Evolutionary conservation across 2,797 vertebrate species (phyloP).

Genomic region (Arnoldichthys spilopterus): DNA sequence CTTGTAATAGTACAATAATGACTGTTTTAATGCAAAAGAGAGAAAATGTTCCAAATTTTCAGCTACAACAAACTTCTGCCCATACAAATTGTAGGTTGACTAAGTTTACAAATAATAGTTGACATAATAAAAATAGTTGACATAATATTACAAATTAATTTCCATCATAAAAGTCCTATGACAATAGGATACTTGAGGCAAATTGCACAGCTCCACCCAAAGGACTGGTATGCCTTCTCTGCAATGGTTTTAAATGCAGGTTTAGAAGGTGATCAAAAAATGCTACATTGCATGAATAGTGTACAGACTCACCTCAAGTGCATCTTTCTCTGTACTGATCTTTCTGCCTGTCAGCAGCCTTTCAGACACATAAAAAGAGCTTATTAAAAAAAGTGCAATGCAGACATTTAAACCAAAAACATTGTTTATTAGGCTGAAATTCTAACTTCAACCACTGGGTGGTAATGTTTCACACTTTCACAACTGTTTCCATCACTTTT

Average conservation of each 20-base stretch:
- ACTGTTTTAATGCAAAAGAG: not conserved
- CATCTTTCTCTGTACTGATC: slow-evolving; percentile 88
- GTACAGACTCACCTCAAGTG: slow-evolving; percentile 79
- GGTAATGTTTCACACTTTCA: not conserved
- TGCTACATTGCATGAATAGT: not conserved
- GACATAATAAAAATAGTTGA: no score
- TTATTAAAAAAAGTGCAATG: not conserved
- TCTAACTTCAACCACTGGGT: not conserved
- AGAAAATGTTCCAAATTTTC: no score
- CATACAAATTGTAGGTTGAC: no score
- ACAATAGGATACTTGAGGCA: not conserved
- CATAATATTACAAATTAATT: no score
- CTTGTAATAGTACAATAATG: not conserved
- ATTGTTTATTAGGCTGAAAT: not conserved
- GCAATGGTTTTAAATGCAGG: not conserved
- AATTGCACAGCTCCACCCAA: not conserved
- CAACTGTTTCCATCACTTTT: not conserved
- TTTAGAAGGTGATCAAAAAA: not conserved
- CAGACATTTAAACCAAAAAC: not conserved
- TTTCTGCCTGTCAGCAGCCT: slow-evolving; percentile 91
- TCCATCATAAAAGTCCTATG: not conserved
- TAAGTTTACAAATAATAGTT: not conserved
- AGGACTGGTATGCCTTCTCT: not conserved
- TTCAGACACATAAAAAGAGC: slow-evolving; percentile 5
- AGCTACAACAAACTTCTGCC: no score